Conservation (phyloP, 2,797 vertebrate species). For the Coilia nasus region DNA sequence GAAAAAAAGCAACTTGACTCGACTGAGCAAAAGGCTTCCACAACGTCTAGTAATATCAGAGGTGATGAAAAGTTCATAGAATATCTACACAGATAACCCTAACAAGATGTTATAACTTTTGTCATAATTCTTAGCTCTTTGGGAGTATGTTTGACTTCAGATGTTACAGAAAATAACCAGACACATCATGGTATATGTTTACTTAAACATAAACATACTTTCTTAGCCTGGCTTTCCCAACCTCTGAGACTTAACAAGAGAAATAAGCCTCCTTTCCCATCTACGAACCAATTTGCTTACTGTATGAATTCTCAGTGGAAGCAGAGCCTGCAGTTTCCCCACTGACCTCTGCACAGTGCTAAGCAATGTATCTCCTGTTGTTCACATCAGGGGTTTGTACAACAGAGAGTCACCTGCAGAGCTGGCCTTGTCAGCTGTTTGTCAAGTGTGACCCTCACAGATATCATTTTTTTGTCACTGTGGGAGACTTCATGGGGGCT, state of each 20-base stretch:
- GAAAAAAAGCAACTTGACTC: neutral
- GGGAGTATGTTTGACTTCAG: neutral
- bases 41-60: neutral
- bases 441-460: neutral
- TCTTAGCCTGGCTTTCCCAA: neutral
- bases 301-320: neutral
- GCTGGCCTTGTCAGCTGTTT: neutral
- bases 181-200: neutral
- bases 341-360: neutral
- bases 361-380: neutral
- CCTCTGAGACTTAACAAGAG: neutral
- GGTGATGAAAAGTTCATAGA: neutral
- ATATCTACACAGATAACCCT: neutral
- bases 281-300: neutral
- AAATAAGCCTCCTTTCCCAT: neutral
- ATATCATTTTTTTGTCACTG: conserved; percentile 6
- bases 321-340: neutral
- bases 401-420: neutral
- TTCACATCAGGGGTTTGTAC: neutral
- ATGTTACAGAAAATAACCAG: neutral
- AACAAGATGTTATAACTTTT: neutral
- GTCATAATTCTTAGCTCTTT: neutral
- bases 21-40: neutral
- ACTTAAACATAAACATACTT: neutral
- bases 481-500: neutral